Evolutionary conservation across 2,888 invertebrate genomes (phyloP), one percentile per base, ranked within the genome.

Genomic region (Apotomis betuletana): DNA sequence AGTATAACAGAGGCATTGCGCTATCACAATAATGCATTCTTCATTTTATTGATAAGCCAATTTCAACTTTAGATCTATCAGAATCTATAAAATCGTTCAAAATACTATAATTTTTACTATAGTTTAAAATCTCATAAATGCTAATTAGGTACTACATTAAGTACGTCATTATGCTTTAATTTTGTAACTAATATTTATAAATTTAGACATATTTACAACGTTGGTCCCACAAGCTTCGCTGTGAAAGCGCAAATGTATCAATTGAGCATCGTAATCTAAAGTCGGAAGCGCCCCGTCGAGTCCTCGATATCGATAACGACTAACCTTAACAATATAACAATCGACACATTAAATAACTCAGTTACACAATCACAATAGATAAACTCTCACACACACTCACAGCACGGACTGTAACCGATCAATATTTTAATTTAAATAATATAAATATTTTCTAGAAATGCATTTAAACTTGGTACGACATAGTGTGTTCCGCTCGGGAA

Each of bases 381-480:
- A 82, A 63, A 85, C 77, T 79, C 77, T 76, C 87, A 87, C 87
- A 88, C 87, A 85, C 91, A 90, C 87, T 91, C 92, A 92, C 92
- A 92, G 90, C 91, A 89, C 91, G 85, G 74, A 89, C 89, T 87
- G 85, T 85, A 85, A 85, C 84, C 89, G 82, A 89, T 87, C 85
- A 87, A 86, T 86, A 90, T 83, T 87, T 87, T 89, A 87, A 87
- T 90, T 91, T 90, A 91, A 90, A 90, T 87, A 89, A 89, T 85
- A 90, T 92, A 91, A 92, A 92, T 92, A 91, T 84, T 83, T 72
- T 87, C 91, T 93, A 92, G 87, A 93, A 93, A 93, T 93, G 93
- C 93, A 93, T 87, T 91, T 86, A 77, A 87, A 90, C 90, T 90
- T 90, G 93, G 93, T 93, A 93, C 93, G 93, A 93, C 93, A 83